Evolutionary conservation across 2,888 invertebrate species (phyloP), one percentile per base, ranked within the genome.

Genomic region (Theodoxus fluviatilis): DNA sequence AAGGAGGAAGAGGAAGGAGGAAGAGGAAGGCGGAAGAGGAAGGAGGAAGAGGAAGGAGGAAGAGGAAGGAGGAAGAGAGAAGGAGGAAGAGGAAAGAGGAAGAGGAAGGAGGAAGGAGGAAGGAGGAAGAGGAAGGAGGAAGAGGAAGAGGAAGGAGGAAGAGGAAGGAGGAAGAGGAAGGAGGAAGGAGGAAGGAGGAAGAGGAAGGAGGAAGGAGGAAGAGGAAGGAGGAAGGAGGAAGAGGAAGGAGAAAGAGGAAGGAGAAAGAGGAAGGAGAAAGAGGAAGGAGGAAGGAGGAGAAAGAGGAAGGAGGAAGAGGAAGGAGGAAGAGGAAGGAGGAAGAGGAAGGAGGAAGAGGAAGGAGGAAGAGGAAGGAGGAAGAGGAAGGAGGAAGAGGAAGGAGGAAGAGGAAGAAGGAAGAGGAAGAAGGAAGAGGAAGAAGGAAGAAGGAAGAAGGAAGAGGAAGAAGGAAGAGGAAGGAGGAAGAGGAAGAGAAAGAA

Each of bases 181-280:
- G 61, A 33, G 38, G 43, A 57, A 12, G 47, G 43, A 43, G 28
- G 37, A 43, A 66, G 65, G 66, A 43, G 25, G 28, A n/a, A 43
- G 55, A 55, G 52, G 28, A 40, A 55, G 69, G 40, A 31, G 40
- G 65, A 57, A 28, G 38, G 38, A 37, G 38, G 28, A 55, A 69
- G 49, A 52, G 57, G n/a, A n/a, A n/a, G 57, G 67, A 57, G 38
- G 31, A 40, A 67, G 57, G 18, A 59, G 59, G 28, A 59, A 49
- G 49, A 49, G 25, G 49, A 49, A 49, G 49, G 25, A 49, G 66
- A 49, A 22, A 66, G 65, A 22, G 18, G 15, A 35, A 4, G n/a
- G 2, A 2, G 7, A 2, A 40, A 9, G 38, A 35, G 40, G 55
- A 18, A 55, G 55, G 7, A 55, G 55, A 18, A 55, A 22, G 9